Conservation (phyloP, 2,797 vertebrate species). For the Myoxocephalus aenaeus region DNA sequence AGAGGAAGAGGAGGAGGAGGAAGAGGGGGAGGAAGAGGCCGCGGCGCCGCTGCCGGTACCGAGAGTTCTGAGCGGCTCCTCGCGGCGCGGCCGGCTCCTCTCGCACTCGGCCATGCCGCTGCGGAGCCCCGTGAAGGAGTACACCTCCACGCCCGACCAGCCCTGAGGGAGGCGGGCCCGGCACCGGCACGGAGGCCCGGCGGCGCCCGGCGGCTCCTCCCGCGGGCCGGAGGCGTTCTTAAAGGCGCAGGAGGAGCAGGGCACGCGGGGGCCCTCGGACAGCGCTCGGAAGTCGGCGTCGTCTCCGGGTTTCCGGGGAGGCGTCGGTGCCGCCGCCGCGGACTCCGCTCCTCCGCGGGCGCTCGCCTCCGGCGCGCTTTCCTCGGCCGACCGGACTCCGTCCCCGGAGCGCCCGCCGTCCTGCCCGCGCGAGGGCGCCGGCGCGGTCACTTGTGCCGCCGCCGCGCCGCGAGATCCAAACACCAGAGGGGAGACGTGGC, state of each 20-base stretch:
- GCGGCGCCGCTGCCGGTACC: slow-evolving; percentile 18
- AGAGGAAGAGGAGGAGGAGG: slow-evolving; percentile 66
- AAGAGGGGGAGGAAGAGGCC: not conserved
- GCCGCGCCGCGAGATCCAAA: slow-evolving; percentile 60
- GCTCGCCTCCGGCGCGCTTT: slow-evolving; percentile 58
- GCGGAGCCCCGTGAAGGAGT: slow-evolving; percentile 95
- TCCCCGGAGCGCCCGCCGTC: slow-evolving; percentile 41
- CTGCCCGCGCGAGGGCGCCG: not conserved
- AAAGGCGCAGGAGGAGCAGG: slow-evolving; percentile 56
- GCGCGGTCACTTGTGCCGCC: slow-evolving; percentile 27
- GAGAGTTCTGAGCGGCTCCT: slow-evolving; percentile 87
- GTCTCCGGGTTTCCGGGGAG: slow-evolving; percentile 24
- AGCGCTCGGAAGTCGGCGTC: slow-evolving; percentile 91
- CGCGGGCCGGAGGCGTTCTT: not conserved
- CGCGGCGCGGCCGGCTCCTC: slow-evolving; percentile 73
- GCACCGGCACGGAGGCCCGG: slow-evolving; percentile 39
- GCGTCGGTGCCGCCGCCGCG: slow-evolving; percentile 24
- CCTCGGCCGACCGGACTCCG: slow-evolving; percentile 39
- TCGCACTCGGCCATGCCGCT: slow-evolving; percentile 87
- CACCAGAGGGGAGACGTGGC: slow-evolving; percentile 65
- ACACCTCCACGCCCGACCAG: slow-evolving; percentile 93
- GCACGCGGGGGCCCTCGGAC: slow-evolving; percentile 75
- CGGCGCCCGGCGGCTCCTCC: slow-evolving; percentile 11
- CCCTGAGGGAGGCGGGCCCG: slow-evolving; percentile 76
- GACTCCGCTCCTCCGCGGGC: slow-evolving; percentile 50